Base-by-base conservation (phyloP, 1,140 invertebrate genomes). In the Phymastichus coffea region DNA sequence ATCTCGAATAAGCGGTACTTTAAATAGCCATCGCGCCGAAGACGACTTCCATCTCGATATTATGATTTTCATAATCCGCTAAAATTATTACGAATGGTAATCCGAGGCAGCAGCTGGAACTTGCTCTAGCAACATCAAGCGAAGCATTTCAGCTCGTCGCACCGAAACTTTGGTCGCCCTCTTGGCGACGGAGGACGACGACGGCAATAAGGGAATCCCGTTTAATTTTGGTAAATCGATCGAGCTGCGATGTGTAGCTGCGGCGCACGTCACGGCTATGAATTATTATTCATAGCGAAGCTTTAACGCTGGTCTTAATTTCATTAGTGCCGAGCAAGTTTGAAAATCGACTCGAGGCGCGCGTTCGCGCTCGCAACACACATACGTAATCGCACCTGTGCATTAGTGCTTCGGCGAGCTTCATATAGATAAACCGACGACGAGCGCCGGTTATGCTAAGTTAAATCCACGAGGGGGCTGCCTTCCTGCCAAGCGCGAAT, bases 261-360 rank as follows among this genome's bases (percentile, higher is more conserved):
- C 25, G 14, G 35, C 30, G 30, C 9, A 14, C 25, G 15, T 19
- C 20, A 25, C 4, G 26, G 25, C n/a, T 26, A 54, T 55, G 22
- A 44, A 55, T 55, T 55, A 55, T 55, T 55, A 55, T 44, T 46
- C 53, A 46, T 46, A 46, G 53, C 30, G n/a, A n/a, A n/a, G n/a
- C 40, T 25, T 20, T 20, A 35, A n/a, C 25, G 25, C 40, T 3
- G n/a, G n/a, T n/a, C 12, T 19, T 28, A 41, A 55, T 46, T 40
- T 46, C 44, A 47, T 46, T 46, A 43, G 12, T 30, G 20, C 19
- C n/a, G 53, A 35, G 28, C 23, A 55, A 46, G 53, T 55, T 55
- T 30, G 53, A 46, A 55, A 55, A 55, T 55, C 41, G 41, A 55
- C 33, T n/a, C n/a, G n/a, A n/a, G n/a, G n/a, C 44, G 30, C 40